phyloP scores from a whole-genome alignment of 1,140 invertebrate genomes.

The Rhopalosiphum padi region DNA sequence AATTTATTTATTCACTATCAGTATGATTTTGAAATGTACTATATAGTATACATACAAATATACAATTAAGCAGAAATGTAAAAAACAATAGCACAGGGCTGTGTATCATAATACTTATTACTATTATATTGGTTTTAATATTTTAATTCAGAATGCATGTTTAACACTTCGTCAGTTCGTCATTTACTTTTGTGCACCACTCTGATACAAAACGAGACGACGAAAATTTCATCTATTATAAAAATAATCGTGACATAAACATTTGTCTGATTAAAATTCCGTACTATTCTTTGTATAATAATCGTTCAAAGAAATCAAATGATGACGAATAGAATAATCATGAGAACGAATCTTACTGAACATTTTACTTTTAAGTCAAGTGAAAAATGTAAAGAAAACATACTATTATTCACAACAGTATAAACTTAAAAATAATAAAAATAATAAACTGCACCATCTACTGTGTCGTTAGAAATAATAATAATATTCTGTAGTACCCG shows the following conservation, averaged over 20 bases:
- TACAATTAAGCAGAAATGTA: background rate
- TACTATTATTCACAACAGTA: background rate
- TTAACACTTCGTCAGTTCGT: background rate
- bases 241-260: background rate
- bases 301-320: constrained; percentile 9
- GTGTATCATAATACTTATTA: background rate
- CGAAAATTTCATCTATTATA: background rate
- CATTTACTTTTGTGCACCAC: background rate
- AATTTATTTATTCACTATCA: background rate
- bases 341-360: background rate
- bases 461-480: background rate
- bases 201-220: background rate
- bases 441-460: background rate
- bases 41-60: no score
- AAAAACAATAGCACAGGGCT: background rate
- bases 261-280: background rate
- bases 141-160: background rate
- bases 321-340: background rate
- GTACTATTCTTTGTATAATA: background rate
- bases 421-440: background rate
- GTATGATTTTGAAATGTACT: background rate
- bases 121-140: background rate
- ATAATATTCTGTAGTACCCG: background rate
- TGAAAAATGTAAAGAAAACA: background rate
- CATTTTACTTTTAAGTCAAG: background rate